Conservation (phyloP, 1,140 invertebrate genomes). For the Atopsyche davidsoni region DNA sequence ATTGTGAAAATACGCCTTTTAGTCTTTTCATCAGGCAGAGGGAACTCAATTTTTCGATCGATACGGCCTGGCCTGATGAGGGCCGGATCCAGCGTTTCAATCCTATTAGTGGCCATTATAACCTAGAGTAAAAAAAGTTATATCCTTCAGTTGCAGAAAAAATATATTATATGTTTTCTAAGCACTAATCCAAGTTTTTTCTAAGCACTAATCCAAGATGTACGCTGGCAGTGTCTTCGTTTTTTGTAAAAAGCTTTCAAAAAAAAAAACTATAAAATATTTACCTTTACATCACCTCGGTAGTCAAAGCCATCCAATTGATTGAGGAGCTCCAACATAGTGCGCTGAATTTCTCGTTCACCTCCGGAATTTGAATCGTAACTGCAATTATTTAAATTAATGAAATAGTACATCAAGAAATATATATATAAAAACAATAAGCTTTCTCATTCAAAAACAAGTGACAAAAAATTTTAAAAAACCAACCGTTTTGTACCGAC, state of each 20-base stretch:
- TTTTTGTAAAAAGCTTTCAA: constrained; percentile 3
- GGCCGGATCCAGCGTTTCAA: constrained; percentile 98
- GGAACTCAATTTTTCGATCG: constrained; percentile 99
- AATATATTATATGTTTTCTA: neutral
- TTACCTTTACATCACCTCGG: constrained; percentile 87
- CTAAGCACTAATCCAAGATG: neutral
- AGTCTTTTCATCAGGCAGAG: constrained; percentile 98
- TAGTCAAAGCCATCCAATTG: constrained; percentile 99
- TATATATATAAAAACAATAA: constrained; percentile 3
- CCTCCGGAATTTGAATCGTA: constrained; percentile 99
- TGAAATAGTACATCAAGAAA: neutral
- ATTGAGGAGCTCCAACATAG: constrained; percentile 98
- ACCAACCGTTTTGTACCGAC: constrained; percentile 90
- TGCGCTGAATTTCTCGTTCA: constrained; percentile 98
- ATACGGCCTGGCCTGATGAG: constrained; percentile 97
- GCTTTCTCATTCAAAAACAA: neutral
- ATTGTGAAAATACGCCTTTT: constrained; percentile 97
- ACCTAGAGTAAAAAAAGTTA: constrained; percentile 53
- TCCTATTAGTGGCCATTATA: constrained; percentile 99
- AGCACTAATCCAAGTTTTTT: neutral
- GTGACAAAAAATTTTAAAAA: constrained; percentile 5
- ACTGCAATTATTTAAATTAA: constrained; percentile 30
- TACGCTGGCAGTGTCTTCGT: neutral
- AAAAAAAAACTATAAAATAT: constrained; percentile 10
- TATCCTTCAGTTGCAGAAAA: too few species aligned